Evolutionary conservation across 1,140 invertebrate genomes (phyloP).

Genomic region (Schmidtea mediterranea): DNA sequence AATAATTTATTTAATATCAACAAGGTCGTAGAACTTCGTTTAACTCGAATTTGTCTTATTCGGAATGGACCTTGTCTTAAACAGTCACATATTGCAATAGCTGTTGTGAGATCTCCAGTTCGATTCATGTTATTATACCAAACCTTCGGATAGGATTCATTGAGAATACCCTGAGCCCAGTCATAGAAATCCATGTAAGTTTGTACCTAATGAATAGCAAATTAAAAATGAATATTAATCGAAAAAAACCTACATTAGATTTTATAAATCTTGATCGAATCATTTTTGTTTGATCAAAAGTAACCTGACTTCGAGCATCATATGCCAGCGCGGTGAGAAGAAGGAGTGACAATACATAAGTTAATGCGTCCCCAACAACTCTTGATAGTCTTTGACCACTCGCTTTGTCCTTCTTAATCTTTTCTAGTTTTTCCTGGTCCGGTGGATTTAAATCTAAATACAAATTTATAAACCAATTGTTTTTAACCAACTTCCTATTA

Average conservation of each 20-base stretch:
- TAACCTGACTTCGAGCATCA: background rate
- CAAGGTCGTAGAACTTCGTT: background rate
- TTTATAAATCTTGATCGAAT: slow-evolving; percentile 49
- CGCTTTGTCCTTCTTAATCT: background rate
- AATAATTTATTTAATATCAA: background rate
- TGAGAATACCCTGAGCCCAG: no score
- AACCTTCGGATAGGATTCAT: slow-evolving; percentile 7
- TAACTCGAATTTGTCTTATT: slow-evolving; percentile 11
- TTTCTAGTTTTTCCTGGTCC: background rate
- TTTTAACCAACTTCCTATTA: no score
- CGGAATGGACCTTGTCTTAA: slow-evolving; percentile 11
- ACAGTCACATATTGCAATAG: slow-evolving; percentile 9
- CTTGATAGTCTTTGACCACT: background rate
- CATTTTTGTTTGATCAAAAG: slow-evolving; percentile 40
- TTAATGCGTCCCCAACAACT: background rate
- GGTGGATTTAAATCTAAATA: background rate
- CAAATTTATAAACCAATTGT: no score
- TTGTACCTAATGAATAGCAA: slow-evolving; percentile 34
- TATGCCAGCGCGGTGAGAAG: background rate
- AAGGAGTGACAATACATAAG: background rate
- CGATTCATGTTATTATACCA: slow-evolving; percentile 9
- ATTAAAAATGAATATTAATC: no score
- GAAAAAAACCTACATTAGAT: slow-evolving; percentile 29
- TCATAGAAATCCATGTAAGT: slow-evolving; percentile 47
- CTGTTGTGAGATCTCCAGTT: slow-evolving; percentile 2